These are phyloP conservation scores for Vultur gryphus DNA, from an alignment of 2,797 vertebrate species.

Conservation along the genomic window DNA sequence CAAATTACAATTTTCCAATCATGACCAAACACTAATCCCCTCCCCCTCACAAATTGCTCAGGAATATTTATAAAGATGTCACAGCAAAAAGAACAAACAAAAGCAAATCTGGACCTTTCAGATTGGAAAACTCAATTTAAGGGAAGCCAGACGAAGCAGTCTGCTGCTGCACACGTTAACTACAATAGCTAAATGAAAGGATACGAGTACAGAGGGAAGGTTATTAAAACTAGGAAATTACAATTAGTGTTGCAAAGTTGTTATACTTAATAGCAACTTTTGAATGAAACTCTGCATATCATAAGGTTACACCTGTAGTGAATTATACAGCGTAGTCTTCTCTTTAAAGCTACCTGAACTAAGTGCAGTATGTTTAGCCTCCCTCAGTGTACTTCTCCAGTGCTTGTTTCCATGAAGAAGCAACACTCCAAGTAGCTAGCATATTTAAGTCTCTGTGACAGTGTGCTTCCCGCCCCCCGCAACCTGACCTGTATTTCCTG, in stretches of 20 bases:
- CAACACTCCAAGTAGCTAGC: not conserved
- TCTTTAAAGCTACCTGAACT: not conserved
- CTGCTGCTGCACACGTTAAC: not conserved
- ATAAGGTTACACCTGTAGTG: not conserved
- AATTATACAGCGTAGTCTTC: rapidly evolving
- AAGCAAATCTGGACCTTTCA: not conserved
- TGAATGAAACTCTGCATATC: not conserved
- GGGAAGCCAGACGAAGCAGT: not conserved
- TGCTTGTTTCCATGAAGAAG: not conserved
- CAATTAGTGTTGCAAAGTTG: not conserved
- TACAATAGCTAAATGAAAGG: not conserved
- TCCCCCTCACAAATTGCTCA: not conserved
- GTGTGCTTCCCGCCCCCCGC: no score
- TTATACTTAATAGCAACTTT: not conserved
- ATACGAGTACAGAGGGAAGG: not conserved
- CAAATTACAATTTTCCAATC: not conserved
- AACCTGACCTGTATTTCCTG: no score
- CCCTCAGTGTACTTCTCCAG: not conserved
- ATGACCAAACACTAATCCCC: not conserved
- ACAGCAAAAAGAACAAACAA: not conserved
- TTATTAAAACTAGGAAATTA: not conserved
- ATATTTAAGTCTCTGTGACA: not conserved
- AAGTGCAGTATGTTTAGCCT: not conserved
- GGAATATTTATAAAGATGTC: not conserved
- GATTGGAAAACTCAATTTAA: not conserved